phyloP scores from a whole-genome alignment of 2,797 vertebrate genomes.

The Amazona ochrocephala region DNA sequence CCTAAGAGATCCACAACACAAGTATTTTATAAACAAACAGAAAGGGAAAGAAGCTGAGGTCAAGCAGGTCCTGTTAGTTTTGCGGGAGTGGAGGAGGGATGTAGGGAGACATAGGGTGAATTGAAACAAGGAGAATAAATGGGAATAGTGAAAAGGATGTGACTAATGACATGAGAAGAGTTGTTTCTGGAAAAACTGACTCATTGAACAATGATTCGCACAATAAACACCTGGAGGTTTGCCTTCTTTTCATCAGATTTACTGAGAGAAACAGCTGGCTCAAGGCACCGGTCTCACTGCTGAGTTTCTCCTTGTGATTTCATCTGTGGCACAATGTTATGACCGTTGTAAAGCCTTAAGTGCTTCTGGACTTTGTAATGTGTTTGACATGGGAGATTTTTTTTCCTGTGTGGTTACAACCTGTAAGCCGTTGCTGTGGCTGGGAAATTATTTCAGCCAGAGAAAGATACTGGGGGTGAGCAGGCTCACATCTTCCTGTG shows the following conservation, averaged over 20 bases:
- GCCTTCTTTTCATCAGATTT: neutral
- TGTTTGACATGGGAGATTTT: conserved; percentile 15
- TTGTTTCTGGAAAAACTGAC: conserved; percentile 71
- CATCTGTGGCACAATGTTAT: conserved; percentile 56
- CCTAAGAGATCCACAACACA: neutral
- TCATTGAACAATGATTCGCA: conserved; percentile 39
- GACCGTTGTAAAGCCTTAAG: conserved; percentile 53
- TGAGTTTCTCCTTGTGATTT: conserved; percentile 37
- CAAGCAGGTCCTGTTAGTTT: neutral
- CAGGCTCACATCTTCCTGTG: neutral
- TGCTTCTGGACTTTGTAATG: conserved; percentile 64
- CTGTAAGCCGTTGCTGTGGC: neutral
- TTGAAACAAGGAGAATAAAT: neutral
- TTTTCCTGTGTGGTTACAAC: neutral
- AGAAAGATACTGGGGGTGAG: neutral
- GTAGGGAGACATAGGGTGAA: neutral
- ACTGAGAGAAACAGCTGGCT: conserved; percentile 39
- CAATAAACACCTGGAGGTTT: conserved; percentile 41
- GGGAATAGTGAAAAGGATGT: conserved; percentile 28
- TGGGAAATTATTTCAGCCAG: neutral
- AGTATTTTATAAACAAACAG: neutral
- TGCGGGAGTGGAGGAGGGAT: neutral
- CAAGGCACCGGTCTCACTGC: neutral
- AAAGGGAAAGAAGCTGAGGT: neutral
- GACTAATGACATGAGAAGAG: conserved; percentile 35